phyloP scores from a whole-genome alignment of 2,113 vertebrate genomes.

The Cephalophus harveyi region DNA sequence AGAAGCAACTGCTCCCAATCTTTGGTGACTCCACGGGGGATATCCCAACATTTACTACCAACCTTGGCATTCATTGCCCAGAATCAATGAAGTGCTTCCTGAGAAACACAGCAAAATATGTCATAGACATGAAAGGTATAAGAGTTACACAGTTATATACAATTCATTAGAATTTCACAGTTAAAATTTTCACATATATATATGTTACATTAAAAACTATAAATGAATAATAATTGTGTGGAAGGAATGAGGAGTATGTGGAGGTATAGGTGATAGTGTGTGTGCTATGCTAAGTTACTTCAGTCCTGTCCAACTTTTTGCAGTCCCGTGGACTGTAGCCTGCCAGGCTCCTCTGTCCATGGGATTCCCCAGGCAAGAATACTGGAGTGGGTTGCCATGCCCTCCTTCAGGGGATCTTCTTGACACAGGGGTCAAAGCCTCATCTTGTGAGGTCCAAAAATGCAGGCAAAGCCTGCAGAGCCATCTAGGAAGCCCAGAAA shows the following conservation, averaged over 20 bases:
- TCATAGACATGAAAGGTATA: rapidly evolving
- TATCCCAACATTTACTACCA: background rate
- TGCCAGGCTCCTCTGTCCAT: background rate
- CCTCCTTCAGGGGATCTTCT: background rate
- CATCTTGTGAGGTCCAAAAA: background rate
- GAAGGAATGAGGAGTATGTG: background rate
- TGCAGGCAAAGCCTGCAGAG: background rate
- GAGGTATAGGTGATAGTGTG: background rate
- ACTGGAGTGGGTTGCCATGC: background rate
- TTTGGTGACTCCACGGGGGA: background rate
- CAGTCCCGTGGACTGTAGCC: background rate
- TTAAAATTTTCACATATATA: no score
- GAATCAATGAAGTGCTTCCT: background rate
- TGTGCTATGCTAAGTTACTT: background rate
- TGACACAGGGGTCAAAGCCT: background rate
- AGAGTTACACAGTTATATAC: background rate
- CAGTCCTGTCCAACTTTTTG: background rate
- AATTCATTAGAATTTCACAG: background rate
- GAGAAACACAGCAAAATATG: background rate
- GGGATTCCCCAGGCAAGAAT: background rate
- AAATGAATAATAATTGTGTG: background rate
- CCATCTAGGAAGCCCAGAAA: background rate
- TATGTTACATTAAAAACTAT: background rate
- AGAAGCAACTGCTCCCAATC: background rate
- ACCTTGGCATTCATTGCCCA: background rate